Conservation (phyloP, 2,888 invertebrate species). For the Prosapia bicincta region DNA sequence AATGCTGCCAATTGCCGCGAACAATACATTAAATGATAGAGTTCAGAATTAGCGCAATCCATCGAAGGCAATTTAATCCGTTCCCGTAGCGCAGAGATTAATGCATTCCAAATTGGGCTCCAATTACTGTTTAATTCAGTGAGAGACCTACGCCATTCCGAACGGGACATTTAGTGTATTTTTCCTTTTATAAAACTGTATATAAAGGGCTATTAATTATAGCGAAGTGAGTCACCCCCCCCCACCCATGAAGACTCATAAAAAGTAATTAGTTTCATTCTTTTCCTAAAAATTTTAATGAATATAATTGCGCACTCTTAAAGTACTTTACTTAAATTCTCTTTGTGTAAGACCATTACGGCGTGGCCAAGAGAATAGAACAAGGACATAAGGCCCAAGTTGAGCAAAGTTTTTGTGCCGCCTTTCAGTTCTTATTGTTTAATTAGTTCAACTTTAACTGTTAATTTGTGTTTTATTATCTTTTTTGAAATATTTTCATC, state of each 20-base stretch:
- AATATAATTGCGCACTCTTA: slow-evolving; percentile 28
- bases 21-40: slow-evolving; percentile 41
- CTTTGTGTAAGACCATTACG: neutral
- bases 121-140: slow-evolving; percentile 55
- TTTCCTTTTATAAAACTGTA: slow-evolving; percentile 4
- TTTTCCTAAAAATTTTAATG: slow-evolving; percentile 29
- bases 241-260: no score
- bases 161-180: slow-evolving; percentile 2
- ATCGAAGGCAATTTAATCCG: slow-evolving; percentile 22
- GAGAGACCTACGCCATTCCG: slow-evolving; percentile 26
- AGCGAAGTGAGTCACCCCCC: slow-evolving; percentile 6
- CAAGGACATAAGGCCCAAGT: neutral
- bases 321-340: slow-evolving; percentile 19
- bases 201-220: slow-evolving; percentile 28
- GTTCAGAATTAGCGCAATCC: slow-evolving; percentile 21
- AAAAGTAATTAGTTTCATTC: slow-evolving; percentile 31
- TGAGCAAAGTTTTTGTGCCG: neutral
- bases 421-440: neutral
- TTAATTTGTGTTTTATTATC: neutral
- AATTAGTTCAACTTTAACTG: neutral
- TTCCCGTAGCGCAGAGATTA: slow-evolving; percentile 40
- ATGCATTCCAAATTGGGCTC: slow-evolving; percentile 51
- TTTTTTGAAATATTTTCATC: neutral
- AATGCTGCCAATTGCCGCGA: slow-evolving; percentile 48
- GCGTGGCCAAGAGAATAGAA: slow-evolving; percentile 2